Evolutionary conservation across 2,888 invertebrate species (phyloP), one percentile per base, ranked within the genome.

Genomic region (Mycogona germanica): DNA sequence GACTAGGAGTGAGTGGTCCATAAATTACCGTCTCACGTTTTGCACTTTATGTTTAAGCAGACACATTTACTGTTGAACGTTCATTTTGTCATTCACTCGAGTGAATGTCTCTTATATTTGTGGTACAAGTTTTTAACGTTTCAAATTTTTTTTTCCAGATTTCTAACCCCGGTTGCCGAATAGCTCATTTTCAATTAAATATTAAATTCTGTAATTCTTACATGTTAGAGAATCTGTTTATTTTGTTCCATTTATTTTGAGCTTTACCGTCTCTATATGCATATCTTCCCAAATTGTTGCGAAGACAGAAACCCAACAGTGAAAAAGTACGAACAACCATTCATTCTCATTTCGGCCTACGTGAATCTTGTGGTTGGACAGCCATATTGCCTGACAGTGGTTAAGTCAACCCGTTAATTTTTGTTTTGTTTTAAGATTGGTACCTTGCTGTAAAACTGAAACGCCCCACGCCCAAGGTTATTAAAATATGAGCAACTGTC

Each of bases 121-220:
- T 23, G 17, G 28, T 12, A 28, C 3, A 9, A 46, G 21, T 28
- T 46, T 21, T n/a, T 14, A 14, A 29, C 12, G 25, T 46, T 12
- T 12, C 3, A 29, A 26, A 2, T 25, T 29, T 29, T 14, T 26
- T 49, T 44, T 7, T 28, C 19, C 51, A 51, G 51, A 51, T 44
- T 51, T 51, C 51, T 51, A 51, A 51, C 44, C 28, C 21, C 32
- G 52, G 52, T 37, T 40, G 26, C 35, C 28, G 25, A 45, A 23
- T 52, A 52, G 52, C 29, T 30, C 40, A 45, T 52, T 52, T 52
- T 32, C 52, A 52, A 52, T 52, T 52, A 45, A n/a, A 41, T 26
- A 25, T 40, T 38, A 25, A n/a, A n/a, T 30, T 41, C 17, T 28
- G 30, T 49, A 49, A 37, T 41, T 46, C 47, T 30, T 26, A 23